These are phyloP conservation scores for Meteorus sp. DNA, from an alignment of 1,140 invertebrate genomes.

Conservation along the genomic window DNA sequence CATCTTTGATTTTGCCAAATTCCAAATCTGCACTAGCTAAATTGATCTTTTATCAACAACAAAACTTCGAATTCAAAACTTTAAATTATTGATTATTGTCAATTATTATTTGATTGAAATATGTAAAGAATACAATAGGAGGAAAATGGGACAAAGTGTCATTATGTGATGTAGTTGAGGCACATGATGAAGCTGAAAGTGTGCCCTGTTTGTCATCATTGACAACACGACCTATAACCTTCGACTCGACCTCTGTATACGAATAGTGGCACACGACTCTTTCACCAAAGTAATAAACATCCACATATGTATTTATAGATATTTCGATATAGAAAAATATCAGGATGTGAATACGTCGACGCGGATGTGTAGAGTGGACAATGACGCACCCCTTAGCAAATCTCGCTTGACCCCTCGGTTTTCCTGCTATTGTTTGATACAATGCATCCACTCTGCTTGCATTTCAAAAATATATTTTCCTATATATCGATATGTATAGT, in stretches of 20 bases:
- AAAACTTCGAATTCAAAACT: too few relatives aligned
- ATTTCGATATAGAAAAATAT: too few relatives aligned
- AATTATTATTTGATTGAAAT: neutral
- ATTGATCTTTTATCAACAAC: too few relatives aligned
- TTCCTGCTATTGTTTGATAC: conserved; percentile 27
- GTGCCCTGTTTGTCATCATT: conserved; percentile 24
- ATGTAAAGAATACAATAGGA: neutral
- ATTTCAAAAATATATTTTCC: conserved; percentile 28
- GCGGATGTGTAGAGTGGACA: conserved; percentile 39
- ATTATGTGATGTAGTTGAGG: conserved; percentile 24
- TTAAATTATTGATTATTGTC: too few relatives aligned
- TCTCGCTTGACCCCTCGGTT: conserved; percentile 35
- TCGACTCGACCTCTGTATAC: conserved; percentile 30
- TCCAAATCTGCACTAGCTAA: too few relatives aligned
- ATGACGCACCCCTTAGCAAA: conserved; percentile 38
- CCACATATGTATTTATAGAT: too few relatives aligned
- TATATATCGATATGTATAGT: too few relatives aligned
- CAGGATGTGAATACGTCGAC: neutral
- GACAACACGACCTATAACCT: conserved; percentile 38
- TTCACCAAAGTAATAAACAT: too few relatives aligned
- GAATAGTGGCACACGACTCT: conserved; percentile 36
- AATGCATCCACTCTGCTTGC: conserved; percentile 28
- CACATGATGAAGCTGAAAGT: conserved; percentile 40
- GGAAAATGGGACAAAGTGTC: neutral
- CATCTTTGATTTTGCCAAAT: too few relatives aligned